A percentile compares a stretch with the other conserved stretches of the same genome.
These are phyloP conservation scores for Taenioides sp. DNA, from an alignment of 2,797 vertebrate species.

Conservation along the genomic window DNA sequence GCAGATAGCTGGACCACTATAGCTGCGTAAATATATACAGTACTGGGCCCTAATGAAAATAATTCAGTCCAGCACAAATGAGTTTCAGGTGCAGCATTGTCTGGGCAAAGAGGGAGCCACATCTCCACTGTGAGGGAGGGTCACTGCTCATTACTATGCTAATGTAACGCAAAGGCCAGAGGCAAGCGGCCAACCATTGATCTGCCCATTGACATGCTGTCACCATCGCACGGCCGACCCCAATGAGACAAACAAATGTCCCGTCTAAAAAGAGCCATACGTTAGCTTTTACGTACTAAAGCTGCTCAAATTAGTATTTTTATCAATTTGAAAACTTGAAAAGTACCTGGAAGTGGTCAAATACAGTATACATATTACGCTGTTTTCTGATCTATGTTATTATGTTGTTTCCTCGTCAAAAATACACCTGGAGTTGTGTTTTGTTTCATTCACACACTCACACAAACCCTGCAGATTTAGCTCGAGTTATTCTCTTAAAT, in stretches of 20 bases:
- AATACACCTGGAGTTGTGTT: too few species aligned
- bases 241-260: conserved; percentile 79
- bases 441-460: too few species aligned
- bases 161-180: conserved; percentile 76
- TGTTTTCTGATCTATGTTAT: too few species aligned
- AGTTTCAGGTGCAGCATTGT: conserved; percentile 52
- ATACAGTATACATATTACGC: neutral
- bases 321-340: conserved; percentile 58
- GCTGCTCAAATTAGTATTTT: conserved; percentile 65
- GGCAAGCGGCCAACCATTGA: conserved; percentile 78
- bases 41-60: conserved; percentile 16
- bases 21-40: conserved; percentile 23
- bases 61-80: conserved; percentile 38
- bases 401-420: too few species aligned
- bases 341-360: conserved; percentile 6
- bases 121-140: conserved; percentile 49
- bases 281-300: conserved; percentile 52
- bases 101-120: conserved; percentile 40
- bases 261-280: conserved; percentile 66
- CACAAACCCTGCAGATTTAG: too few species aligned
- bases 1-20: conserved; percentile 16
- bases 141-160: conserved; percentile 80
- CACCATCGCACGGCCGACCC: conserved; percentile 68
- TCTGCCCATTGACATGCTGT: conserved; percentile 81
- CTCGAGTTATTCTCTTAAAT: too few species aligned